These are phyloP conservation scores for Zapus hudsonius DNA, from an alignment of 2,113 vertebrate species.

Conservation along the genomic window DNA sequence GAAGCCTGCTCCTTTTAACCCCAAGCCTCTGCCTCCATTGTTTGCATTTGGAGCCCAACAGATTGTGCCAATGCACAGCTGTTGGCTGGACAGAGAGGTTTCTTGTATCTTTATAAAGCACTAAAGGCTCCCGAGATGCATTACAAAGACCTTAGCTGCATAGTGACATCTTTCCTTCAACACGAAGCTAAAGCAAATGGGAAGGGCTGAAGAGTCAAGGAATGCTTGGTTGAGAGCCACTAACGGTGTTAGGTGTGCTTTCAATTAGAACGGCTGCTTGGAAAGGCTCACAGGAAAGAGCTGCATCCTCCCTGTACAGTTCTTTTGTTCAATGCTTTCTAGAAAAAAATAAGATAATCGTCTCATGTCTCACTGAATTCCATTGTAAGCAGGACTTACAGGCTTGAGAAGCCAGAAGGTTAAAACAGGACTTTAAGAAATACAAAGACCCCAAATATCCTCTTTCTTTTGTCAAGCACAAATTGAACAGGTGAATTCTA, in stretches of 20 bases:
- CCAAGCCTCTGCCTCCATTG: background rate
- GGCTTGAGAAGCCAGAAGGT: background rate
- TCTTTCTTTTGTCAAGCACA: background rate
- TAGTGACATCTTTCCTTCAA: background rate
- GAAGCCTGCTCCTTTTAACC: background rate
- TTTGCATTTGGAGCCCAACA: conserved; percentile 9
- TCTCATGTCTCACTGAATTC: background rate
- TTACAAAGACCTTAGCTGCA: background rate
- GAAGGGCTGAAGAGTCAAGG: background rate
- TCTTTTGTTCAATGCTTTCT: background rate
- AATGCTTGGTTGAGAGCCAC: background rate
- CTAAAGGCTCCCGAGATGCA: conserved; percentile 40
- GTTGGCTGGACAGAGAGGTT: conserved; percentile 24
- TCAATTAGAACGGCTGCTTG: background rate
- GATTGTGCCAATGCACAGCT: background rate
- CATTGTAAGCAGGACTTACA: background rate
- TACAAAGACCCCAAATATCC: background rate
- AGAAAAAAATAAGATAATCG: background rate
- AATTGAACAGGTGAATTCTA: conserved; percentile 5
- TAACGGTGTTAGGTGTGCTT: background rate
- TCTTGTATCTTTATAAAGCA: background rate
- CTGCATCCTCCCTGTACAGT: background rate
- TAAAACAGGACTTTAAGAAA: background rate
- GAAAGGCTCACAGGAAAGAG: background rate
- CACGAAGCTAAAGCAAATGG: background rate